phyloP scores from a whole-genome alignment of 2,797 vertebrate genomes.

The Myotis planiceps region DNA sequence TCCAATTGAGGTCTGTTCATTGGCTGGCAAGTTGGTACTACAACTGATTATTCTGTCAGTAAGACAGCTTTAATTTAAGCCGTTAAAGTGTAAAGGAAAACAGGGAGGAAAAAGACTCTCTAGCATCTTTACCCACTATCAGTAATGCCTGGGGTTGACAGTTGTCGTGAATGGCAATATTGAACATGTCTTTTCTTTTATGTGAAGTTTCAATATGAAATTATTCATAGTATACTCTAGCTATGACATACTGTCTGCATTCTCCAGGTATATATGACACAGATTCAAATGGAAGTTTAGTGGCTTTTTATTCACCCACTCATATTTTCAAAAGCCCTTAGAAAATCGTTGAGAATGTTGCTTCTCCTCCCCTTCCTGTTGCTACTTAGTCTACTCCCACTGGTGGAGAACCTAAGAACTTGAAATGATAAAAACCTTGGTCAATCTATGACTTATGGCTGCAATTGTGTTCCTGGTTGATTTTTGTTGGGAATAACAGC shows the following conservation, averaged over 20 bases:
- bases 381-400: conserved; percentile 4
- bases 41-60: neutral
- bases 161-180: neutral
- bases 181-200: conserved; percentile 13
- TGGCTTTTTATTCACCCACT: neutral
- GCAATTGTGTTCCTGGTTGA: neutral
- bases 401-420: conserved; percentile 17
- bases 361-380: neutral
- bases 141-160: neutral
- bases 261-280: neutral
- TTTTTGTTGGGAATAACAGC: conserved; percentile 5
- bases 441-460: conserved; percentile 19
- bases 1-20: neutral
- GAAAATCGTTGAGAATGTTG: neutral
- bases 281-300: conserved; percentile 28
- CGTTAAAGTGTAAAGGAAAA: neutral
- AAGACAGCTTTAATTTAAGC: neutral
- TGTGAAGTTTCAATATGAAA: neutral
- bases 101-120: neutral
- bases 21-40: neutral
- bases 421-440: neutral
- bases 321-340: conserved; percentile 1
- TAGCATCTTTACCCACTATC: neutral
- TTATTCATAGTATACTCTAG: neutral
- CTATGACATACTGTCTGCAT: neutral